Conservation (phyloP, 1,140 invertebrate species). For the Drosophila truncata region DNA sequence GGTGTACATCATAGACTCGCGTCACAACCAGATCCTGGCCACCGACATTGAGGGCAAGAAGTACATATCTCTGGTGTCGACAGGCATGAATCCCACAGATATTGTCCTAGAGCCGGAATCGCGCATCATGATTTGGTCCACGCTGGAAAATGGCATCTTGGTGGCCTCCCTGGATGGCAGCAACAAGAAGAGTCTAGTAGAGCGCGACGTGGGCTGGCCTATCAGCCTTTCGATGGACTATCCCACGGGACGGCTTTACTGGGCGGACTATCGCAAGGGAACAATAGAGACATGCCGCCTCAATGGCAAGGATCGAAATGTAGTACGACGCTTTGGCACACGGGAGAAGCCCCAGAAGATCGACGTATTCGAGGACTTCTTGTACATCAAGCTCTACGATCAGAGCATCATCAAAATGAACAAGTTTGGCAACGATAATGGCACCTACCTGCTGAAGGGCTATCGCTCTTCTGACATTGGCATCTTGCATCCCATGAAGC, state of each 20-base stretch:
- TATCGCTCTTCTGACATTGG: conserved; percentile 88
- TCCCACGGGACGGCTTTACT: conserved; percentile 89
- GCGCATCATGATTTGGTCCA: conserved; percentile 85
- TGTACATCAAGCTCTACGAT: conserved; percentile 89
- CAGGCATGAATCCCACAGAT: conserved; percentile 86
- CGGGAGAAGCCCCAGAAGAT: conserved; percentile 88
- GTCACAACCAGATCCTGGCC: conserved; percentile 87
- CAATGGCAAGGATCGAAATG: conserved; percentile 88
- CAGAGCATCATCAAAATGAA: conserved; percentile 89
- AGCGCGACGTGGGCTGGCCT: conserved; percentile 88
- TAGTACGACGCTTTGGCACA: conserved; percentile 87
- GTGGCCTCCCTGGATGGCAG: conserved; percentile 89
- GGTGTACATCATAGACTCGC: conserved; percentile 91
- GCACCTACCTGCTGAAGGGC: conserved; percentile 87
- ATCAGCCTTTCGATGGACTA: conserved; percentile 90
- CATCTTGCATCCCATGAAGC: conserved; percentile 89
- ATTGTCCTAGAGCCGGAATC: conserved; percentile 89
- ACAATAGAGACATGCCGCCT: conserved; percentile 89
- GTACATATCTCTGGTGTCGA: conserved; percentile 87
- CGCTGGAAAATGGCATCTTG: conserved; percentile 87
- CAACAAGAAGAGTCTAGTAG: conserved; percentile 87
- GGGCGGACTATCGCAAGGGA: conserved; percentile 90
- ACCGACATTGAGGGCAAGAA: conserved; percentile 87
- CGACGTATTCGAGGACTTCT: conserved; percentile 90
- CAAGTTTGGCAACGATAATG: conserved; percentile 89